Evolutionary conservation across 2,888 invertebrate genomes (phyloP), one percentile per base, ranked within the genome.

Genomic region (Dendrolimus pini): DNA sequence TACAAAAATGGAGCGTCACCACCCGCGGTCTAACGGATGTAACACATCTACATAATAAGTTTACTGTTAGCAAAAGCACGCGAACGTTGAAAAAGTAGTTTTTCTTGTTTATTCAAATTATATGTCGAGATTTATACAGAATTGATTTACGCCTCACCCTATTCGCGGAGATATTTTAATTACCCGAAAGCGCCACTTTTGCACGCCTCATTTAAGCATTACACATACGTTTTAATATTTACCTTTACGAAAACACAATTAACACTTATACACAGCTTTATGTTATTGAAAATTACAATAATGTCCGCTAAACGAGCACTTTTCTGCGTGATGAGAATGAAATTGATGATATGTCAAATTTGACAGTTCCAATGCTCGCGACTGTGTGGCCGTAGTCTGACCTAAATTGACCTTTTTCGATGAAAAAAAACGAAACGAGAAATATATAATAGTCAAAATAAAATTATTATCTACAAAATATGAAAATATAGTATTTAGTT

Each of bases 21-120:
- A 74, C 82, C 82, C 80, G 71, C 80, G 59, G 65, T 71, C 73
- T 77, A 83, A 79, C 85, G 83, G 86, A 78, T 72, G 77, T 80
- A 75, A 72, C 77, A 80, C 78, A 78, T 77, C 66, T 47, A 47
- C 47, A 47, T 47, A 47, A 64, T 69, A 63, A 69, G 67, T 78
- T 74, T 78, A 83, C 81, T 77, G 82, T 83, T 83, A 80, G 61
- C 67, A 66, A 70, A 68, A 63, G 71, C 68, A 72, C 62, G 68
- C 66, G 62, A 59, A 54, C 41, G 60, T 64, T 61, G 65, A 69
- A 69, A 74, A 80, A 82, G 80, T 73, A 65, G 81, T 81, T 77
- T 79, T 80, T 79, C 83, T 71, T 73, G 78, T 83, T 82, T 77
- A 69, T 72, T 72, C 70, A 68, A 69, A 65, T 65, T 69, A 64